phyloP scores from a whole-genome alignment of 2,797 vertebrate genomes.

The Dicrostonyx torquatus region DNA sequence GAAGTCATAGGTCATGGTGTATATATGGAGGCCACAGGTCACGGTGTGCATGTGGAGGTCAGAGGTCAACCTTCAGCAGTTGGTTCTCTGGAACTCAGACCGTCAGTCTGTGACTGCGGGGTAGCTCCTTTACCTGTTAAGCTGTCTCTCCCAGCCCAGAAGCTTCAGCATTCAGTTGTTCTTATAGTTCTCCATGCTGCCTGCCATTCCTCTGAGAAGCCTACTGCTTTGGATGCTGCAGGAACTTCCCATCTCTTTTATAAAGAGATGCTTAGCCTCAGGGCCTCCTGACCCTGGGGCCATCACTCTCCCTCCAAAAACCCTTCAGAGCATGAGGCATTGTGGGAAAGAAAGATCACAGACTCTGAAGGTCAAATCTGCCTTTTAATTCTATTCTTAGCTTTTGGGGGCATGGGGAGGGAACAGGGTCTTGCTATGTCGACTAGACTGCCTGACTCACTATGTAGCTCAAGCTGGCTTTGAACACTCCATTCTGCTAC shows the following conservation, averaged over 20 bases:
- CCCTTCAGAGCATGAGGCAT: background rate
- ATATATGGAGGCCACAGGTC: background rate
- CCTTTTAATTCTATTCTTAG: background rate
- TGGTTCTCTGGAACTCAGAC: background rate
- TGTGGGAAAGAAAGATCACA: conserved; percentile 24
- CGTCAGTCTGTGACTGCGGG: background rate
- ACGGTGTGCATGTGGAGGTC: background rate
- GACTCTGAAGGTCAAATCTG: conserved; percentile 12
- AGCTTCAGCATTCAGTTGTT: background rate
- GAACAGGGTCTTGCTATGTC: background rate
- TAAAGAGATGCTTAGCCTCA: background rate
- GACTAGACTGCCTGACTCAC: background rate
- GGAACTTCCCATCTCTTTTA: background rate
- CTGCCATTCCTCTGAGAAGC: background rate
- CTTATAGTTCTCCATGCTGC: background rate
- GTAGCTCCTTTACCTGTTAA: background rate
- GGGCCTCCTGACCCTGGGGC: background rate
- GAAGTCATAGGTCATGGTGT: background rate
- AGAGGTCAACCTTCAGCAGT: background rate
- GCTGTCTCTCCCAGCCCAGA: background rate
- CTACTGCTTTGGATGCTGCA: background rate
- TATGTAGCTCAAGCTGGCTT: background rate
- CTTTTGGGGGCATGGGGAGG: background rate
- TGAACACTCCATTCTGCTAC: background rate
- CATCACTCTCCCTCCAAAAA: background rate